Base-by-base conservation (phyloP, 1,140 invertebrate species). In the Musca domestica region DNA sequence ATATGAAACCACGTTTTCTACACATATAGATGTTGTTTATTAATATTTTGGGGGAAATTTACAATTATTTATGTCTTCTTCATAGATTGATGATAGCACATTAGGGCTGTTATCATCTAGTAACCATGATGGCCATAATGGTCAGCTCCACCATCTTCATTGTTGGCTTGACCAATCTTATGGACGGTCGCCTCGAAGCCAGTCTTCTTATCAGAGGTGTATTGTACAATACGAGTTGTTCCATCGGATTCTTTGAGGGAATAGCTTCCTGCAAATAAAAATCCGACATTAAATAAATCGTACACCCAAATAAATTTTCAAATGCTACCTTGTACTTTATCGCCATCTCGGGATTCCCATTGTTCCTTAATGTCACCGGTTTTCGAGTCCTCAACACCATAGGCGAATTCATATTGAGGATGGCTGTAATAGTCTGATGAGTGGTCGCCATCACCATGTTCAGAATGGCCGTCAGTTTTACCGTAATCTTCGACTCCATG, bases 171-270 rank as follows among this genome's bases (percentile, higher is more conserved):
- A 27, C 70, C 75, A 2, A 75, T 72, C 71, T 78, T 77, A 70
- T 76, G 76, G 0, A 78, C 77, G 4, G 76, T 71, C 22, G 78
- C 78, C 68, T 77, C 77, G 70, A 78, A 78, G 0, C 88, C 88
- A 70, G 84, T 86, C 70, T 86, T 84, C 67, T 88, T 86, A 72
- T 89, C 88, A 3, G 88, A 88, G 0, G 86, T 87, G 74, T 90
- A 90, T 70, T 86, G 83, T 51, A 89, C 88, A 14, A 65, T 83
- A 14, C 84, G 75, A 30, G 82, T 81, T 1, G 80, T 78, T 10
- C 85, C 85, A 67, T 86, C 85, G 0, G 84, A 82, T 67, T 85
- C 83, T 0, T 84, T 77, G 0, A 84, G 71, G 1, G 83, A 83
- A 70, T 85, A 86, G 74, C 84, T 81, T 23, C 84, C 85, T 65